Conservation (phyloP, 2,888 invertebrate species). For the Pheosia tremula region DNA sequence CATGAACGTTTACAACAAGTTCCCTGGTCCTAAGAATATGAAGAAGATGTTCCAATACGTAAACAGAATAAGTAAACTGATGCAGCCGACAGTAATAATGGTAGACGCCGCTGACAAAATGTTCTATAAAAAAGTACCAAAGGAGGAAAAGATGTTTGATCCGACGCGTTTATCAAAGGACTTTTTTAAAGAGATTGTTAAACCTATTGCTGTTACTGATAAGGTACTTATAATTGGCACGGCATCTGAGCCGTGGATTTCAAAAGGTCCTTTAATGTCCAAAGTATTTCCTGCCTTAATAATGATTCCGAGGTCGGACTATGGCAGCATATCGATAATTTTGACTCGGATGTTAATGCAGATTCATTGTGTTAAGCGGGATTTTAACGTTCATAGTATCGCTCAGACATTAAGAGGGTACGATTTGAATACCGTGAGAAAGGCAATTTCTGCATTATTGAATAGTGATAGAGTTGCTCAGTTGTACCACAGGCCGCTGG, state of each 20-base stretch:
- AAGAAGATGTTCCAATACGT: conserved; percentile 87
- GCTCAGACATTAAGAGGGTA: conserved; percentile 83
- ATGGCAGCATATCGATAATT: conserved; percentile 83
- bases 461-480: conserved; percentile 77
- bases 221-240: conserved; percentile 88
- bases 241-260: conserved; percentile 87
- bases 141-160: conserved; percentile 85
- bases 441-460: conserved; percentile 71
- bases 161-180: conserved; percentile 89
- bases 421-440: conserved; percentile 77
- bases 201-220: conserved; percentile 86
- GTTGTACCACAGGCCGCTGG: conserved; percentile 79
- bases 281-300: conserved; percentile 85
- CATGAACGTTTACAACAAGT: conserved; percentile 87
- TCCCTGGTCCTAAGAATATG: conserved; percentile 87
- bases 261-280: conserved; percentile 67
- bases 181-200: conserved; percentile 88
- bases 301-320: conserved; percentile 83
- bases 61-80: conserved; percentile 86
- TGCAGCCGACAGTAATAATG: conserved; percentile 90
- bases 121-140: conserved; percentile 88
- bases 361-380: conserved; percentile 83
- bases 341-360: conserved; percentile 84
- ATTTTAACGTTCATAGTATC: conserved; percentile 84
- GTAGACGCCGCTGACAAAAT: conserved; percentile 88